Evolutionary conservation across 1,140 invertebrate species (phyloP).

Genomic region (Drosophila burlai): DNA sequence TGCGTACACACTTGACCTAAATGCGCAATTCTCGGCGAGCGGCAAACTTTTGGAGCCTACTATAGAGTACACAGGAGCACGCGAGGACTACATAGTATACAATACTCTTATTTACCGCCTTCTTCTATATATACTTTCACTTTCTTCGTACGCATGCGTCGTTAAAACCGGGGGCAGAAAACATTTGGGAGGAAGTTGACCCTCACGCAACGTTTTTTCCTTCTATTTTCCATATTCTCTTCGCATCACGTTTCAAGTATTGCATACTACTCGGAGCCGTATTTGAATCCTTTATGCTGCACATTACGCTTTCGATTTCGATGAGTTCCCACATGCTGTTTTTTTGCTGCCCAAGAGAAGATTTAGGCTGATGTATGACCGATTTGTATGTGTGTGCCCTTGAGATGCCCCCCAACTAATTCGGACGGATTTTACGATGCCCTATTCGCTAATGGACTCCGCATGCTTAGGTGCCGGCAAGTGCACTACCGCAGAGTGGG

Average conservation of each 20-base stretch:
- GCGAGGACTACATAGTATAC: conserved; percentile 1
- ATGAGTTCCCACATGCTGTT: background rate
- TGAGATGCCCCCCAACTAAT: conserved; percentile 32
- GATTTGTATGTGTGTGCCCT: conserved; percentile 27
- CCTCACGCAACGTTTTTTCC: background rate
- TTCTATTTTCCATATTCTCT: conserved; percentile 1
- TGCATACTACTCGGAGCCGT: conserved; percentile 47
- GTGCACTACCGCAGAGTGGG: conserved; percentile 4
- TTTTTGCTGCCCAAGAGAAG: background rate
- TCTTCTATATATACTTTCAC: conserved; percentile 61
- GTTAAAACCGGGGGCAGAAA: conserved; percentile 1
- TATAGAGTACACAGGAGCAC: conserved; percentile 1
- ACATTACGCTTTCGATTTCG: background rate
- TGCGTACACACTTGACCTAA: conserved; percentile 68
- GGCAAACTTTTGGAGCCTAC: conserved; percentile 13
- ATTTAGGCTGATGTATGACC: conserved; percentile 13
- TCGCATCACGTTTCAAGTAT: conserved; percentile 26
- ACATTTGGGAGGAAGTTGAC: conserved; percentile 24
- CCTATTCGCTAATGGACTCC: conserved; percentile 30
- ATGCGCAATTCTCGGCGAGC: conserved; percentile 60
- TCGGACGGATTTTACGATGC: background rate
- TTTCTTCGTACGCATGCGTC: conserved; percentile 69
- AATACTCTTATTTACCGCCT: conserved; percentile 23
- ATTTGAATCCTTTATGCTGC: background rate
- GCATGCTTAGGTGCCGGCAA: conserved; percentile 2